These are phyloP conservation scores for Sesia bembeciformis DNA, from an alignment of 2,888 invertebrate genomes.

Conservation along the genomic window DNA sequence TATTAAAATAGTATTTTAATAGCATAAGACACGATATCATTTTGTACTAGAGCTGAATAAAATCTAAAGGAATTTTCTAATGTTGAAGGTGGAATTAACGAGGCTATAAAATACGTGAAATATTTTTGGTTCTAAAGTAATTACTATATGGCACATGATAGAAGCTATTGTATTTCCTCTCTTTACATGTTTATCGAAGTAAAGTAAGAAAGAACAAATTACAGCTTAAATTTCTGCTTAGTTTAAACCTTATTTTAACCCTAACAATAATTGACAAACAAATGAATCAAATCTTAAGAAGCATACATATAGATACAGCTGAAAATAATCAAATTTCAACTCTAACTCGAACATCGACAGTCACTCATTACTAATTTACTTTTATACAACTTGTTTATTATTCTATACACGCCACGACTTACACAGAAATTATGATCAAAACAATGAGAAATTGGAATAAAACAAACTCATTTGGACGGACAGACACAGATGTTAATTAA, in stretches of 20 bases:
- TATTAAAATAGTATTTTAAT: constrained; percentile 11
- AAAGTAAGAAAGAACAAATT: too few relatives aligned
- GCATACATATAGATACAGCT: constrained; percentile 51
- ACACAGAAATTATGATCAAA: constrained; percentile 25
- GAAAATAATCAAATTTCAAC: constrained; percentile 41
- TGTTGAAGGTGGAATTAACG: background rate
- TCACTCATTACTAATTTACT: constrained; percentile 49
- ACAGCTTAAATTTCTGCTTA: too few relatives aligned
- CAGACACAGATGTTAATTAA: constrained; percentile 49
- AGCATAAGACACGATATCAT: constrained; percentile 45
- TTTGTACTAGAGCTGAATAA: constrained; percentile 52
- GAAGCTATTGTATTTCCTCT: too few relatives aligned
- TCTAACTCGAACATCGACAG: constrained; percentile 46
- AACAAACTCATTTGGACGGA: constrained; percentile 59
- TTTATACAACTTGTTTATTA: constrained; percentile 46
- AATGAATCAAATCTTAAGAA: constrained; percentile 30
- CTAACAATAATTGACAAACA: constrained; percentile 50
- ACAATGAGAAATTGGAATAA: constrained; percentile 21
- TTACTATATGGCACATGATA: too few relatives aligned
- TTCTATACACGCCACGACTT: constrained; percentile 48
- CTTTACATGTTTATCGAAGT: too few relatives aligned
- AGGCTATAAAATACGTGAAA: background rate
- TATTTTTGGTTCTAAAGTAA: background rate
- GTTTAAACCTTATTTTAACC: constrained; percentile 22
- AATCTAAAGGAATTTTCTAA: background rate